phyloP scores from a whole-genome alignment of 2,113 vertebrate species.

The Tangachromis dhanisi region DNA sequence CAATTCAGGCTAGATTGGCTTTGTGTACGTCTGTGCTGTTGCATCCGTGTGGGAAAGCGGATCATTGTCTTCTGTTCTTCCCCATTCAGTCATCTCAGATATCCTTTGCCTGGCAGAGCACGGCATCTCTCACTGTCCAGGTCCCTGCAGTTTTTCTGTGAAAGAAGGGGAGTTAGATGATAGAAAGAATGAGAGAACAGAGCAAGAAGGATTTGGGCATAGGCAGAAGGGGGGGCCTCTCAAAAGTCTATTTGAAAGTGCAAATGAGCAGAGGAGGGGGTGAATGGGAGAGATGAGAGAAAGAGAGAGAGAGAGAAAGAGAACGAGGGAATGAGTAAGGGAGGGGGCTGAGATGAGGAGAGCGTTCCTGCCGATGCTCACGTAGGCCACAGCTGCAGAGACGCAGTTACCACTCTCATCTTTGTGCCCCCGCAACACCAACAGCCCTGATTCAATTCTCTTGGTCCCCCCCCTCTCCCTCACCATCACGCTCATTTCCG shows the following conservation, averaged over 20 bases:
- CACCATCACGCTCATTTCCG: constrained; percentile 7
- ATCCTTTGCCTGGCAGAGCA: constrained; percentile 19
- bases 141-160: constrained; percentile 19
- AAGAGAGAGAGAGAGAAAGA: background rate
- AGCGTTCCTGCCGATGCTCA: constrained; percentile 66
- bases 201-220: background rate
- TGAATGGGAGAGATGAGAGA: background rate
- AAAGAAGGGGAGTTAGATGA: constrained; percentile 24
- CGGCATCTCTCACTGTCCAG: constrained; percentile 49
- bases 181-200: constrained; percentile 11
- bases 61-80: constrained; percentile 35
- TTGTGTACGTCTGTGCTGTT: background rate
- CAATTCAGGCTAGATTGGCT: constrained; percentile 21
- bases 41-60: constrained; percentile 20
- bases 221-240: background rate
- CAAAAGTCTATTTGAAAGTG: constrained; percentile 39
- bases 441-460: constrained; percentile 32
- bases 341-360: constrained; percentile 24
- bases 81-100: constrained; percentile 49
- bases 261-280: constrained; percentile 9
- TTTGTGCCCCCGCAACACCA: constrained; percentile 20
- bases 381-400: constrained; percentile 71
- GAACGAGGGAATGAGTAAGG: background rate
- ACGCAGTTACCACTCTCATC: constrained; percentile 43
- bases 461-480: background rate